Evolutionary conservation across 2,888 invertebrate genomes (phyloP).

Genomic region (Diarsia rubi): DNA sequence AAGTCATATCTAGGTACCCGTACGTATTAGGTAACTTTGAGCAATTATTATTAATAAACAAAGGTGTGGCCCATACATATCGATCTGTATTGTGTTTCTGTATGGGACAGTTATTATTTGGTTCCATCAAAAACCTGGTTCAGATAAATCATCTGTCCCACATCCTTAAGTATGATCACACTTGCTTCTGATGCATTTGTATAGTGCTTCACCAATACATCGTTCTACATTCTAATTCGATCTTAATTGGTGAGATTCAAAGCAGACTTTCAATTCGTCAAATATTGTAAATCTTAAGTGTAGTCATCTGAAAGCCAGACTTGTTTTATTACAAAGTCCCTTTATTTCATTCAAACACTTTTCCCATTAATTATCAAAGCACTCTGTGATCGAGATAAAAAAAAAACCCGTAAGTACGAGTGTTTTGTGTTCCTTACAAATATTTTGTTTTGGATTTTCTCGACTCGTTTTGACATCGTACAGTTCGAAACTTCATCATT

Average conservation of each 20-base stretch:
- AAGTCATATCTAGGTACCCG: not conserved
- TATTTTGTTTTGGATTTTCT: not conserved
- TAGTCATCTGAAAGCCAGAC: not conserved
- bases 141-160: not conserved
- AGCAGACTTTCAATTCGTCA: not conserved
- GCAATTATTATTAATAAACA: constrained; percentile 27
- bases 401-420: no score
- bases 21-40: constrained; percentile 31
- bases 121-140: not conserved
- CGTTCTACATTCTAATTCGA: not conserved
- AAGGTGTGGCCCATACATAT: not conserved
- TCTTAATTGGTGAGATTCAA: constrained; percentile 11
- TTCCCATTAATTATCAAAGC: not conserved
- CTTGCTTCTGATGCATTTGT: not conserved
- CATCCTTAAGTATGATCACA: not conserved
- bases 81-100: not conserved
- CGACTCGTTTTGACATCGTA: no score
- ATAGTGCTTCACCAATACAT: not conserved
- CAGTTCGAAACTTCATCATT: not conserved
- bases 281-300: not conserved
- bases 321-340: not conserved
- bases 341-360: not conserved
- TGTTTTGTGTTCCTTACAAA: not conserved
- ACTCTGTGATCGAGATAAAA: not conserved
- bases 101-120: not conserved